phyloP scores from a whole-genome alignment of 2,797 vertebrate genomes.

The Calcarius lapponicus region DNA sequence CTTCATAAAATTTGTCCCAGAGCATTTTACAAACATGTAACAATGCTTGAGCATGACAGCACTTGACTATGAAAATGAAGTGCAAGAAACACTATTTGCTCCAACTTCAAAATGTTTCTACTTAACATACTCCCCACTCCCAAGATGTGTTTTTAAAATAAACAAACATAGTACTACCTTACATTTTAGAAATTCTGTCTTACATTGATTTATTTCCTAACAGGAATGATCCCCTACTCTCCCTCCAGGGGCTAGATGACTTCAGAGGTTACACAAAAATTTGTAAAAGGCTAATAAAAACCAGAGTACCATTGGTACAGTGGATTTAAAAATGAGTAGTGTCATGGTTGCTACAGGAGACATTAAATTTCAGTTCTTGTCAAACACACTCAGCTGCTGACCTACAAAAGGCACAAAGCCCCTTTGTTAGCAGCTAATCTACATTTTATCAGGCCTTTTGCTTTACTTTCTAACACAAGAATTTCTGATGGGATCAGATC shows the following conservation, averaged over 20 bases:
- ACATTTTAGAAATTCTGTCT: background rate
- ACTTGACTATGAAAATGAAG: background rate
- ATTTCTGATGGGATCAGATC: slow-evolving; percentile 20
- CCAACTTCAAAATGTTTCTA: background rate
- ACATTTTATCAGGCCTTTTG: slow-evolving; percentile 53
- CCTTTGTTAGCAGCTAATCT: slow-evolving; percentile 63
- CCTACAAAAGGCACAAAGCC: slow-evolving; percentile 67
- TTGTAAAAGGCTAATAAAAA: background rate
- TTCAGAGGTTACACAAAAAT: background rate
- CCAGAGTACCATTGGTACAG: background rate
- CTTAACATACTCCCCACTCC: background rate
- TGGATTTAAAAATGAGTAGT: slow-evolving; percentile 19
- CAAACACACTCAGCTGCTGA: slow-evolving; percentile 59
- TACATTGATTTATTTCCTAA: background rate
- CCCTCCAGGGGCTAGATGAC: background rate
- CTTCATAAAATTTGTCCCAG: background rate
- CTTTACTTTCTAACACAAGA: slow-evolving; percentile 38
- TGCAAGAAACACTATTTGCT: background rate
- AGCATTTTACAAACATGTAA: background rate
- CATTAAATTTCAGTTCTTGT: slow-evolving; percentile 64
- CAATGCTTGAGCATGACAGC: background rate
- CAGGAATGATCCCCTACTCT: background rate
- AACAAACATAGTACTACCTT: background rate
- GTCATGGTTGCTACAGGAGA: slow-evolving; percentile 55
- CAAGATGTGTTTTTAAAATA: background rate